Evolutionary conservation across 2,797 vertebrate genomes (phyloP), one percentile per base, ranked within the genome.

Genomic region (Acipenser transmontanus): DNA sequence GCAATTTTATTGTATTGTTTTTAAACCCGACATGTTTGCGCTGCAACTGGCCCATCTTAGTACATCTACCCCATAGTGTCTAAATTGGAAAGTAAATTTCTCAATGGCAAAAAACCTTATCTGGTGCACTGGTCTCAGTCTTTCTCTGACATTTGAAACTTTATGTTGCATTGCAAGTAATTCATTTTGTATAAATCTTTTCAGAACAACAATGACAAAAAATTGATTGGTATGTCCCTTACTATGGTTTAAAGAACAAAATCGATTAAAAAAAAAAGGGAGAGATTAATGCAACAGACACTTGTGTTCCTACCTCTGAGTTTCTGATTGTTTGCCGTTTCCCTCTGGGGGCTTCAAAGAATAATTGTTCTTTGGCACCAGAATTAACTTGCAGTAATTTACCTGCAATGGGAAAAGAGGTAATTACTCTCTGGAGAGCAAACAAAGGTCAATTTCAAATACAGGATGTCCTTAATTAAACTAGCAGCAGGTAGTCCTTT

Each of bases 331-430:
- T 85, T 71, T 98, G 96, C 62, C 89, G 88, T 66, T 92, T 93
- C 77, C 97, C 97, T 82, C 97, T 91, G 0, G 97, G 96, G 56
- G 96, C 96, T 88, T 99, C 97, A 71, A 95, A 99, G 87, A 98
- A 99, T 1, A 98, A 85, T 72, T 96, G 96, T 78, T 98, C 95
- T 88, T 94, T 97, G 76, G 93, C 91, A 77, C 94, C 95, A 2
- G 96, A 95, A 91, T 99, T 98, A 76, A 98, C 93, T 88, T 98
- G 96, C 76, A 99, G 76, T 73, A 99, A 85, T 80, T 98, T 98
- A 70, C 97, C 97, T 99, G 82, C 66, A 71, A 51, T 63, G 0
- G 48, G 79, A 70, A 54, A 59, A 1, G 34, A 64, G 13, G 14
- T 49, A 1, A 7, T 50, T 51, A 17, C 14, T 5, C 62, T 52